Percentiles rank a stretch among this genome's conserved stretches.
Evolutionary conservation across 2,797 vertebrate genomes (phyloP).

Genomic region (Discoglossus pictus): DNA sequence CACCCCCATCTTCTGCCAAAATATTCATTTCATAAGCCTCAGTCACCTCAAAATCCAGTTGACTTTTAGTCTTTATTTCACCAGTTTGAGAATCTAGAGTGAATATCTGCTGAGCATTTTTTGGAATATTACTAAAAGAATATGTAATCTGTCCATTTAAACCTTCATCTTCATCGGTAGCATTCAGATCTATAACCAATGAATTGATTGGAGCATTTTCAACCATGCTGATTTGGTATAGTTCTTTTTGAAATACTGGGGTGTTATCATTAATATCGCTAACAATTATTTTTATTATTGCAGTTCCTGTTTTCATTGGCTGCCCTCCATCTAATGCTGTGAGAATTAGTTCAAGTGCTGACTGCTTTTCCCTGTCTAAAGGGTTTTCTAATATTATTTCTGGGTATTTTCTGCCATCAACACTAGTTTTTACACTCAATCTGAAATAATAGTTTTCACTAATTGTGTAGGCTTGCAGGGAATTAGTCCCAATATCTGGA

Average conservation of each 20-base stretch:
- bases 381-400: conserved; percentile 87
- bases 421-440: conserved; percentile 83
- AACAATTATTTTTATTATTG: conserved; percentile 80
- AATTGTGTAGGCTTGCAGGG: conserved; percentile 84
- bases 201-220: conserved; percentile 85
- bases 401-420: conserved; percentile 88
- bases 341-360: conserved; percentile 82
- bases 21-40: conserved; percentile 84
- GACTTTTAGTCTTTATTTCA: conserved; percentile 81
- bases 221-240: conserved; percentile 76
- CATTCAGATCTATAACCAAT: conserved; percentile 84
- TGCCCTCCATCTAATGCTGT: conserved; percentile 89
- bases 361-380: conserved; percentile 86
- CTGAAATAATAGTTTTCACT: conserved; percentile 82
- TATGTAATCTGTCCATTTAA: conserved; percentile 84
- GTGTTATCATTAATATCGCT: conserved; percentile 93
- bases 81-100: conserved; percentile 82
- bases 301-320: conserved; percentile 85
- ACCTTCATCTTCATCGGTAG: conserved; percentile 86
- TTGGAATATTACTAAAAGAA: conserved; percentile 84
- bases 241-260: conserved; percentile 79
- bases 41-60: conserved; percentile 87
- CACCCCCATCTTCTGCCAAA: conserved; percentile 86
- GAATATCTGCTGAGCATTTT: conserved; percentile 77
- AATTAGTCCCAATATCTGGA: conserved; percentile 89